Base-by-base conservation (phyloP, 2,888 invertebrate genomes). In the Xanthia icteritia region DNA sequence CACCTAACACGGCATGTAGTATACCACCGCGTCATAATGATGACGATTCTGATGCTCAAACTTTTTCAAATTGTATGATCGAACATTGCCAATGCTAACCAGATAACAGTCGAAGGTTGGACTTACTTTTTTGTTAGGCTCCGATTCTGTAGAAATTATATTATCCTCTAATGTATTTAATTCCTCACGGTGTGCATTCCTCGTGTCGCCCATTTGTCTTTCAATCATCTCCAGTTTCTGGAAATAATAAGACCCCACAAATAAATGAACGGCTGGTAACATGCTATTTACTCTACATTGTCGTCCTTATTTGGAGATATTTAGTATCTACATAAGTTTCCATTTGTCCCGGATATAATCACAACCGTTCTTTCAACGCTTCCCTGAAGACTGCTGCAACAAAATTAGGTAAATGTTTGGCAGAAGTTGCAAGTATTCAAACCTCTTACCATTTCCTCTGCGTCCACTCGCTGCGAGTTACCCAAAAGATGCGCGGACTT, bases 211-310 rank as follows among this genome's bases (percentile, higher is more conserved):
- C 91, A 96, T 95, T 83, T 94, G 93, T 79, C 92, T 92, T 85
- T 96, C 96, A 73, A 96, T 90, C 94, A 96, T 96, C 51, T 92
- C 94, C 67, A 92, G 94, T 89, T 92, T 94, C 96, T 96, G 92
- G 1, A 90, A 84, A 69, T 39, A 63, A 48, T 20, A 27, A 61
- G 5, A 48, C 3, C 20, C 8, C 6, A 39, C 39, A 36, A 74
- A 27, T 67, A 31, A 60, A 69, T 60, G 0, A 42, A 27, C 15
- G 54, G 17, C 6, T 36, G 23, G 27, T 15, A 31, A 31, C 58
- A 67, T 6, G 17, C 23, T 58, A 58, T 58, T 67, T 1, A 79
- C 6, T 9, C 9, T 48, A 13, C 51, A 20, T 23, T 42, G 39
- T 54, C 15, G 9, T 51, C 13, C 9, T 58, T 27, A 51, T 45